phyloP scores from a whole-genome alignment of 2,113 vertebrate genomes.

The Alligator mississippiensis region DNA sequence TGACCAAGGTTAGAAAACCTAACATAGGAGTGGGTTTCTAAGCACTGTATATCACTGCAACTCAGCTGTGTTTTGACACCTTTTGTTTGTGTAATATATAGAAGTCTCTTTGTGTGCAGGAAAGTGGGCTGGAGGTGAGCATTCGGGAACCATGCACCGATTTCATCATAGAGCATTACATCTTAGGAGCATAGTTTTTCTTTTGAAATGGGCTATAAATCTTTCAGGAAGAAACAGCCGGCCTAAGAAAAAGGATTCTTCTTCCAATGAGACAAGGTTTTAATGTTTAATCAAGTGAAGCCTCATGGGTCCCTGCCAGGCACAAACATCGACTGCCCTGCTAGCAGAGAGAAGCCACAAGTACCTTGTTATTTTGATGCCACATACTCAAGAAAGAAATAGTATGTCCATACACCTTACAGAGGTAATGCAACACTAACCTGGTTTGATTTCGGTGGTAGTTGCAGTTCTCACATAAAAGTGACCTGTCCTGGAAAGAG shows the following conservation, averaged over 20 bases:
- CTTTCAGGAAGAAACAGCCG: not conserved
- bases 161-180: slow-evolving; percentile 22
- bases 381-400: not conserved
- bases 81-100: not conserved
- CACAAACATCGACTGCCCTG: not conserved
- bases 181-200: not conserved
- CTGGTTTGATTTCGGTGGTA: not conserved
- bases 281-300: not conserved
- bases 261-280: not conserved
- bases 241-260: not conserved
- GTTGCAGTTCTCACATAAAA: not conserved
- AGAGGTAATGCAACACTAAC: not conserved
- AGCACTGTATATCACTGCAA: not conserved
- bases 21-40: not conserved
- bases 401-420: not conserved
- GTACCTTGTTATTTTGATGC: not conserved
- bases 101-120: not conserved
- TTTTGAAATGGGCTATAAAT: slow-evolving; percentile 40
- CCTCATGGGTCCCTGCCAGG: not conserved
- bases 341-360: not conserved
- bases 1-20: not conserved
- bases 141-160: not conserved
- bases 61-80: not conserved
- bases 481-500: no score
- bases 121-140: not conserved